Percentiles rank a stretch among this genome's conserved stretches.
phyloP scores from a whole-genome alignment of 92 coral and sea anemone genomes.

The Bergia puertoricense region DNA sequence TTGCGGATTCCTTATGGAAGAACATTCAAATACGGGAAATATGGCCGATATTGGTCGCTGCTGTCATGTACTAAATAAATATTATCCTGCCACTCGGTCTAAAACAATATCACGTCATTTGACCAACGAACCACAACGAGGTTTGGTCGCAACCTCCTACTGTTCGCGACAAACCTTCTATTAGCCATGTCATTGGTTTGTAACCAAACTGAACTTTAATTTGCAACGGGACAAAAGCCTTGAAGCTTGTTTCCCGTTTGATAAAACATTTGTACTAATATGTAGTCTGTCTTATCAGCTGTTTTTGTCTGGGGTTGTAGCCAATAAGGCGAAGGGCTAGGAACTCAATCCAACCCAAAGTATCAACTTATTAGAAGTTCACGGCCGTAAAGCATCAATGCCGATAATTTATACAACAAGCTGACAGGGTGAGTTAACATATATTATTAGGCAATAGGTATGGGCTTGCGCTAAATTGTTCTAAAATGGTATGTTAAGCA shows the following conservation, averaged over 20 bases:
- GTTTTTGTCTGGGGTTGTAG: background rate
- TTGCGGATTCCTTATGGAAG: constrained; percentile 15
- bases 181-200: background rate
- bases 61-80: constrained; percentile 37
- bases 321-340: background rate
- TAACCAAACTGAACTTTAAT: background rate
- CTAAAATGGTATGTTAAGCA: background rate
- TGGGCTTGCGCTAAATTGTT: background rate
- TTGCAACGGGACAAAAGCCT: background rate
- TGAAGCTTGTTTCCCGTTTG: background rate
- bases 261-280: too few species aligned
- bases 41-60: constrained; percentile 35
- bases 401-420: background rate
- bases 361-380: background rate
- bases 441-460: background rate
- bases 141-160: constrained; percentile 32
- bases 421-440: background rate
- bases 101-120: constrained; percentile 42
- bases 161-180: background rate
- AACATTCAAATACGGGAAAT: background rate
- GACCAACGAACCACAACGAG: constrained; percentile 30
- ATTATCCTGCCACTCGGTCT: constrained; percentile 23
- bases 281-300: constrained; percentile 12
- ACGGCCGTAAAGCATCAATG: background rate
- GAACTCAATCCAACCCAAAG: background rate